Base-by-base conservation (phyloP, 2,113 vertebrate species). In the Lynx canadensis region DNA sequence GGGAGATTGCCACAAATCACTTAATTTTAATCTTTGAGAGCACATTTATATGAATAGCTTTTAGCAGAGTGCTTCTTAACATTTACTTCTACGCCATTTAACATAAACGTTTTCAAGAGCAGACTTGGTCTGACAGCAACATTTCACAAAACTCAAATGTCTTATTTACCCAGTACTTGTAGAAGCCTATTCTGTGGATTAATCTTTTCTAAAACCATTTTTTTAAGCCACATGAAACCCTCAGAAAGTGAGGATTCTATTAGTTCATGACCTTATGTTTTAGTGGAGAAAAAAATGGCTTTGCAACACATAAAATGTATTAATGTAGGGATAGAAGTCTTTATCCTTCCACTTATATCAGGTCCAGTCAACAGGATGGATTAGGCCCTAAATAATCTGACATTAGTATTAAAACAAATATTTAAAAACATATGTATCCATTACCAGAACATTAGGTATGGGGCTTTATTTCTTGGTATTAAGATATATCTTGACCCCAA, bases 341-440 rank as follows among this genome's bases (percentile, higher is more conserved):
- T 99, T 98, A 99, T 99, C 98, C 98, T 98, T 96, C 97, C 95
- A 97, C 95, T 98, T 97, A 98, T 81, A 97, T 97, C 97, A 97
- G 96, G 98, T 98, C 97, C 98, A 99, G 98, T 98, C 98, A 98
- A 98, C 96, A 98, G 98, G 98, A 98, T 98, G 98, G 99, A 99
- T 99, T 99, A 99, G 92, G 91, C 96, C 97, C 98, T 98, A 98
- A 98, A 98, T 99, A 99, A 99, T 99, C 99, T 99, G 98, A 99
- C 99, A 99, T 99, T 98, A 99, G 99, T 98, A 98, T 98, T 99
- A 99, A 99, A 99, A 98, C 97, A 98, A 99, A 98, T 98, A 99
- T 98, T 99, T 99, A 98, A 93, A 99, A 98, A 98, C 98, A 98
- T 98, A 98, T 98, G 98, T 97, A 95, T 98, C 98, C 94, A 31